Percentiles rank a stretch among this genome's conserved stretches.
Evolutionary conservation across 2,888 invertebrate genomes (phyloP).

Genomic region (Eupsilia transversa): DNA sequence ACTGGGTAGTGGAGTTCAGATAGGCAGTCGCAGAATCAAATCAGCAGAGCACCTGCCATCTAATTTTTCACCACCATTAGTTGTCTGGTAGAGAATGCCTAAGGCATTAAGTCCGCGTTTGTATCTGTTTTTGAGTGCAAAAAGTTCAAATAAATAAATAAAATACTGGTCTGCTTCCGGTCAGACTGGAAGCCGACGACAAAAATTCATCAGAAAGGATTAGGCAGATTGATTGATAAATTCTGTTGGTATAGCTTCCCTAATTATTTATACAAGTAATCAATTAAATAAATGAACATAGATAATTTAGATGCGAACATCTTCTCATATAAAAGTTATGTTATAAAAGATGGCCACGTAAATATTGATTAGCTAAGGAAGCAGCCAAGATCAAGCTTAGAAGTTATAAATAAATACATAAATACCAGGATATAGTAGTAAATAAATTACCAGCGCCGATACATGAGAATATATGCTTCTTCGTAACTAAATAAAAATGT

Average conservation of each 20-base stretch:
- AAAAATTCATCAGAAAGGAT: no score
- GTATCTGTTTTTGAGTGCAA: no score
- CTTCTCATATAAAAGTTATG: not conserved
- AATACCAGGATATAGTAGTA: constrained; percentile 25
- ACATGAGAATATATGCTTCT: constrained; percentile 42
- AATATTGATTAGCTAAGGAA: constrained; percentile 12
- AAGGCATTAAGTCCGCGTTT: no score
- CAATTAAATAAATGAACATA: not conserved
- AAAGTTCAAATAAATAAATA: no score
- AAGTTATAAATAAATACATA: constrained; percentile 22
- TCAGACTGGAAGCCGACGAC: no score
- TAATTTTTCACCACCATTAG: no score
- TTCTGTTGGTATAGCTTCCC: not conserved
- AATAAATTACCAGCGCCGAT: constrained; percentile 41
- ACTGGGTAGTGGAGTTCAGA: no score
- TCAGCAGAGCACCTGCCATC: no score
- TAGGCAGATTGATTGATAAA: not conserved
- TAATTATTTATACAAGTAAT: not conserved
- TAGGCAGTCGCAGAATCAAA: no score
- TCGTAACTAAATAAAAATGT: constrained; percentile 49
- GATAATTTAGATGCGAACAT: not conserved
- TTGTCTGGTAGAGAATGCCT: no score
- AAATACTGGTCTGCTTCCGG: no score
- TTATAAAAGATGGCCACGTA: not conserved
- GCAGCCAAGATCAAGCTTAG: not conserved